phyloP scores from a whole-genome alignment of 2,888 invertebrate species.

The Tromatobia lineatoria region DNA sequence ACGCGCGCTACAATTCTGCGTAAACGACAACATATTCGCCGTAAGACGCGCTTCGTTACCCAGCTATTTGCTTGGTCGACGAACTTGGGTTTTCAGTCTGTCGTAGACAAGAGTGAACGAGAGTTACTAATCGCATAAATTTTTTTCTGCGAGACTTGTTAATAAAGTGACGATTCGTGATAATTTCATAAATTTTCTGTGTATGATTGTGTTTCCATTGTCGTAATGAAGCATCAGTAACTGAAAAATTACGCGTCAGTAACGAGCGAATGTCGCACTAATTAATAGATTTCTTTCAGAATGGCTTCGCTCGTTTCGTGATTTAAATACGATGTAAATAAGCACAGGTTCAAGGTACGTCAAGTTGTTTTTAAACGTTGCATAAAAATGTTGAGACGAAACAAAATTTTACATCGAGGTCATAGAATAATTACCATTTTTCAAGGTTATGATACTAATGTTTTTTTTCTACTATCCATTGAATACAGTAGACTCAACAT shows the following conservation, averaged over 20 bases:
- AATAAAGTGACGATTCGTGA: background rate
- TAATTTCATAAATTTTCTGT: background rate
- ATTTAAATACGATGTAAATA: background rate
- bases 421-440: background rate
- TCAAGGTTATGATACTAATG: slow-evolving; percentile 5
- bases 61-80: background rate
- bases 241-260: background rate
- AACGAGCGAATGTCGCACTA: background rate
- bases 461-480: background rate
- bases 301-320: background rate
- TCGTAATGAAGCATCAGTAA: background rate
- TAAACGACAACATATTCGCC: background rate
- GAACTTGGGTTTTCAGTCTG: background rate
- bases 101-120: background rate
- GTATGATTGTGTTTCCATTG: background rate
- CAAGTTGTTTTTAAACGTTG: background rate
- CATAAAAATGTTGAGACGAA: background rate
- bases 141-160: background rate
- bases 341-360: slow-evolving; percentile 12
- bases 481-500: background rate
- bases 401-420: background rate
- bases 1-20: background rate
- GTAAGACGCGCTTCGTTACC: background rate
- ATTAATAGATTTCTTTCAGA: background rate
- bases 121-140: background rate